These are phyloP conservation scores for Rostratula benghalensis DNA, from an alignment of 2,113 vertebrate species.

Conservation along the genomic window DNA sequence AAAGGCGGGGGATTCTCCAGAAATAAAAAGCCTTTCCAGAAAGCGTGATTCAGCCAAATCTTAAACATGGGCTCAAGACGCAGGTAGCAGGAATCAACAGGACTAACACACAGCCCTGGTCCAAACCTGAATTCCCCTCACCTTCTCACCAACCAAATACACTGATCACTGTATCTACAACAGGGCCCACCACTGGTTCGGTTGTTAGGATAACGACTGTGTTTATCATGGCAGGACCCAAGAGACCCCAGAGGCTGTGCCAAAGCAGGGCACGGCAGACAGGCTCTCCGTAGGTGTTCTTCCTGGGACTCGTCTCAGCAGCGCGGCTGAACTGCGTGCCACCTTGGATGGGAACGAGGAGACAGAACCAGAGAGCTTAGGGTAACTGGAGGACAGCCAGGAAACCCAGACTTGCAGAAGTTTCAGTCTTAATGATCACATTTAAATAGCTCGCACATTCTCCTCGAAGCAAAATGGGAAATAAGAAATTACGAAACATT, in stretches of 20 bases:
- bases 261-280: not conserved
- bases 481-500: not conserved
- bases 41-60: slow-evolving; percentile 30
- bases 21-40: slow-evolving; percentile 15
- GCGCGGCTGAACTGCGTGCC: not conserved
- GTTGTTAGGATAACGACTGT: not conserved
- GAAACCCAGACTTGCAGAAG: not conserved
- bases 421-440: slow-evolving; percentile 8
- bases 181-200: not conserved
- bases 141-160: not conserved
- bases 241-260: not conserved
- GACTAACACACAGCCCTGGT: not conserved
- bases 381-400: not conserved
- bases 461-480: not conserved
- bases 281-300: not conserved
- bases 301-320: not conserved
- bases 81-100: not conserved
- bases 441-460: not conserved
- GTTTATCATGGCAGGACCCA: not conserved
- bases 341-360: not conserved
- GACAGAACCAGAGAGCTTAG: not conserved
- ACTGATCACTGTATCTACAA: not conserved
- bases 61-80: not conserved
- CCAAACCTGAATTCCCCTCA: not conserved
- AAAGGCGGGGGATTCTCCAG: not conserved